Conservation (phyloP, 2,797 vertebrate genomes). For the Anabacerthia variegaticeps region DNA sequence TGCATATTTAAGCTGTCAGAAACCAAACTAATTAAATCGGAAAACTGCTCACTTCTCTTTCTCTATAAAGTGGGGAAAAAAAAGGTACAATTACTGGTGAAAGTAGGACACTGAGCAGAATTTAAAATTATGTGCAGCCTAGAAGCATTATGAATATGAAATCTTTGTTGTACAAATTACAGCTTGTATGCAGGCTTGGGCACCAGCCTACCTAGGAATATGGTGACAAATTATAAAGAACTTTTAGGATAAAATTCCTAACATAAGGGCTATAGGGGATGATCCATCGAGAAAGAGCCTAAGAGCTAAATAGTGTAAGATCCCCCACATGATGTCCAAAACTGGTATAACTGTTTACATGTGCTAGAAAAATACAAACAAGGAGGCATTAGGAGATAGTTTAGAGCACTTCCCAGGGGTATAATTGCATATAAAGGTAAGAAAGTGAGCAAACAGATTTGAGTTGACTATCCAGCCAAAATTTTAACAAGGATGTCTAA, state of each 20-base stretch:
- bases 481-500: constrained; percentile 68
- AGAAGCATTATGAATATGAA: constrained; percentile 18
- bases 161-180: constrained; percentile 27
- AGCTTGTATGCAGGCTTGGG: background rate
- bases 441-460: constrained; percentile 48
- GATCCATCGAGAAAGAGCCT: background rate
- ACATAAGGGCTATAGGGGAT: background rate
- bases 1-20: constrained; percentile 35
- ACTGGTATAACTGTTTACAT: background rate
- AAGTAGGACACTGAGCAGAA: constrained; percentile 32
- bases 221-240: background rate
- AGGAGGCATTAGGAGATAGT: background rate
- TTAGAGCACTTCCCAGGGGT: background rate
- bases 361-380: constrained; percentile 19
- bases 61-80: background rate
- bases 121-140: background rate
- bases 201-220: background rate
- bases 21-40: constrained; percentile 43
- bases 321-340: background rate
- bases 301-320: background rate
- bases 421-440: constrained; percentile 50
- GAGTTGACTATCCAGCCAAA: constrained; percentile 53
- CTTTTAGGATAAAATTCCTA: constrained; percentile 1
- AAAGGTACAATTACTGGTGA: background rate
- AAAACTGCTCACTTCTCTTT: constrained; percentile 31